phyloP scores from a whole-genome alignment of 1,140 invertebrate genomes.

The Streblospio benedicti region DNA sequence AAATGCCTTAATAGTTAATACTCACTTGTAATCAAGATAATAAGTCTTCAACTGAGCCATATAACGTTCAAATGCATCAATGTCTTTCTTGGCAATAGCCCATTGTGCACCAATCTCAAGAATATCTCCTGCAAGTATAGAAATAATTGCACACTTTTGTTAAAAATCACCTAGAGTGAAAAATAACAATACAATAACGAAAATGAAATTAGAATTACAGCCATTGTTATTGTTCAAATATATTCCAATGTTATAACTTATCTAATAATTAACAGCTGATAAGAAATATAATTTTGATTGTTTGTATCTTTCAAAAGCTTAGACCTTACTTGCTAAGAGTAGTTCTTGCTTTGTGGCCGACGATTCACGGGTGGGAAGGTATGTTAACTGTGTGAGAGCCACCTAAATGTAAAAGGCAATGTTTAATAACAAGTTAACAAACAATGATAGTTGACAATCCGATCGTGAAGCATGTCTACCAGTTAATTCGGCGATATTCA shows the following conservation, averaged over 20 bases:
- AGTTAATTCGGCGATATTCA: no score
- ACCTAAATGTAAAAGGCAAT: conserved; percentile 55
- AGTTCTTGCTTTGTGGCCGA: conserved; percentile 75
- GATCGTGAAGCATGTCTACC: no score
- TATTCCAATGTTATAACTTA: not conserved
- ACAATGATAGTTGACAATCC: not conserved
- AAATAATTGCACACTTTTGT: not conserved
- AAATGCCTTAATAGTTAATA: no score
- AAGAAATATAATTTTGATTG: not conserved
- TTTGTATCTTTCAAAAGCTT: not conserved
- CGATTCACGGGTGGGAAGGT: conserved; percentile 74
- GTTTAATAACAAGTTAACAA: not conserved
- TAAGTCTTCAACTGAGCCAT: conserved; percentile 95
- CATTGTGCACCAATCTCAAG: conserved; percentile 93
- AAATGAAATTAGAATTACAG: not conserved
- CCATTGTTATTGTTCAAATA: not conserved
- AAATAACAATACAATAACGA: not conserved
- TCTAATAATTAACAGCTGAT: not conserved
- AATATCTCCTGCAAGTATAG: conserved; percentile 59
- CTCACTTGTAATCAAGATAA: conserved; percentile 83
- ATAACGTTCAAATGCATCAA: conserved; percentile 88
- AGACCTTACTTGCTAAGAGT: conserved; percentile 66
- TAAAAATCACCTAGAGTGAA: not conserved
- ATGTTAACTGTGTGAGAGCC: conserved; percentile 71
- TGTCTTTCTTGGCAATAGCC: conserved; percentile 82